A percentile compares a stretch with the other conserved stretches of the same genome.
Evolutionary conservation across 2,888 invertebrate species (phyloP).

Genomic region (Amiota mariae): DNA sequence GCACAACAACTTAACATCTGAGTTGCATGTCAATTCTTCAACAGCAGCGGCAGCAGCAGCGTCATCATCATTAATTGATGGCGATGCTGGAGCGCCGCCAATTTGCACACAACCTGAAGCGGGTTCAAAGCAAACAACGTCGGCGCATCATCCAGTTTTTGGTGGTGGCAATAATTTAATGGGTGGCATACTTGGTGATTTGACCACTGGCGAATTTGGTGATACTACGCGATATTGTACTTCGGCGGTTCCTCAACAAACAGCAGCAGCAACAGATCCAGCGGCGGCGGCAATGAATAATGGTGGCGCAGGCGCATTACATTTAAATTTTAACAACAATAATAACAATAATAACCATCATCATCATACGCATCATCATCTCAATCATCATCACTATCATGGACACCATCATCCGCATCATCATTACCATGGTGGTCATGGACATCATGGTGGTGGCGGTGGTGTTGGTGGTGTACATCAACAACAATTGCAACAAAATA

Average conservation of each 20-base stretch:
- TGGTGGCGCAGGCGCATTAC: conserved; percentile 66
- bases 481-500: conserved; percentile 55
- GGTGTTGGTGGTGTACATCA: background rate
- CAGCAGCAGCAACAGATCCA: conserved; percentile 38
- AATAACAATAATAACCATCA: conserved; percentile 62
- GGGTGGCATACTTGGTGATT: conserved; percentile 70
- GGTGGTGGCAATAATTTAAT: conserved; percentile 67
- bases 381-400: conserved; percentile 56
- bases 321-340: conserved; percentile 70
- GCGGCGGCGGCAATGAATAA: conserved; percentile 44
- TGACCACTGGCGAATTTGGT: conserved; percentile 72
- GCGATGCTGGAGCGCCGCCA: conserved; percentile 67
- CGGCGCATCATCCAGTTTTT: conserved; percentile 48
- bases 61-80: conserved; percentile 60
- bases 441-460: conserved; percentile 51
- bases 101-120: conserved; percentile 74
- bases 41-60: conserved; percentile 40
- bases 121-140: conserved; percentile 65
- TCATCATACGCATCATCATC: conserved; percentile 54
- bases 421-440: conserved; percentile 50
- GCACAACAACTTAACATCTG: conserved; percentile 44
- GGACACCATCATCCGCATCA: conserved; percentile 58
- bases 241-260: conserved; percentile 62
- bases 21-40: conserved; percentile 68
- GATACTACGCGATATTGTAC: conserved; percentile 71